Evolutionary conservation across 2,113 vertebrate species (phyloP).

Genomic region (Eidolon helvum): DNA sequence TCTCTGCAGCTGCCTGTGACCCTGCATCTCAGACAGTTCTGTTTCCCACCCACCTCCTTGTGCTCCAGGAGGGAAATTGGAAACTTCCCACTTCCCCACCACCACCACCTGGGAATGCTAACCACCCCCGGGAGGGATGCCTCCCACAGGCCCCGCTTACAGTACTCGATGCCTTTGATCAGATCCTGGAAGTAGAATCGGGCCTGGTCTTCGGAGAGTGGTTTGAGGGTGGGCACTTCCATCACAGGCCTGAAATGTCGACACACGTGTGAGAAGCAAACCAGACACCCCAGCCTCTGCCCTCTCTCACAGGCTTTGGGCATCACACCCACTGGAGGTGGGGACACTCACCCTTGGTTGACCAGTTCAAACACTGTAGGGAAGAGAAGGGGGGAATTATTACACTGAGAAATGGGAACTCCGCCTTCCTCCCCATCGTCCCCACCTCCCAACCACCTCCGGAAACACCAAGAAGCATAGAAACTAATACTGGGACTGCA

Average conservation of each 20-base stretch:
- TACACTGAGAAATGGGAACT: not conserved
- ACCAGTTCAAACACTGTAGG: conserved; percentile 96
- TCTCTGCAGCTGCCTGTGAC: not conserved
- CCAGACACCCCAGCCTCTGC: not conserved
- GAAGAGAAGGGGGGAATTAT: conserved; percentile 65
- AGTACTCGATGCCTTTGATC: conserved; percentile 97
- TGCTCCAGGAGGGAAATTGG: not conserved
- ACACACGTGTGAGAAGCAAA: not conserved
- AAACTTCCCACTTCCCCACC: not conserved
- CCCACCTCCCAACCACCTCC: not conserved
- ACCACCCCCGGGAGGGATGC: no score
- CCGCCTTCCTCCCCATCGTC: not conserved
- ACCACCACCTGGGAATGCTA: not conserved
- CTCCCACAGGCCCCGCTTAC: conserved; percentile 82
- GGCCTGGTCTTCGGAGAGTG: conserved; percentile 94
- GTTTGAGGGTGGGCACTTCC: conserved; percentile 96
- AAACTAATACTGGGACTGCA: not conserved
- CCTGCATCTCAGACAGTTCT: not conserved
- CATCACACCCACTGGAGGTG: not conserved
- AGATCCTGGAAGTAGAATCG: conserved; percentile 98
- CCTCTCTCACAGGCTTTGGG: not conserved
- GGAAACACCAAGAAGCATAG: not conserved
- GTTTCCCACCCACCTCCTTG: not conserved
- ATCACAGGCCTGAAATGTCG: conserved; percentile 91
- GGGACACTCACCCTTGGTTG: conserved; percentile 93